A percentile compares a stretch with the other conserved stretches of the same genome.
These are phyloP conservation scores for Melanogrammus aeglefinus DNA, from an alignment of 2,797 vertebrate genomes.

Conservation along the genomic window DNA sequence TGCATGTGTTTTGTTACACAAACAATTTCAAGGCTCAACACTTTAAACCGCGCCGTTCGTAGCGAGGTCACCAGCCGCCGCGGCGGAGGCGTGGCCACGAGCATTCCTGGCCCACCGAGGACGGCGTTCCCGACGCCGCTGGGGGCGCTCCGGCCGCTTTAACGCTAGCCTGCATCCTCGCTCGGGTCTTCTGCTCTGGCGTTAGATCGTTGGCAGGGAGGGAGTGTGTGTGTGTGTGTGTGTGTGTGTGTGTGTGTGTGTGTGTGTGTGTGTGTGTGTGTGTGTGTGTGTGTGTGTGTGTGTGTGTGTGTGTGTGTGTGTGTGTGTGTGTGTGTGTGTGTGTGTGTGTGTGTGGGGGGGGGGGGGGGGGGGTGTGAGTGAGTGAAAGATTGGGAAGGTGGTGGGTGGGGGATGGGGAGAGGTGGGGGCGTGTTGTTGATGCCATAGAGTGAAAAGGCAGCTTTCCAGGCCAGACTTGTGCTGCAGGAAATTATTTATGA, in stretches of 20 bases:
- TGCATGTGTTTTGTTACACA: too few species aligned
- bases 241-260: conserved; percentile 48
- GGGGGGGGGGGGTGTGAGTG: conserved; percentile 38
- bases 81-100: background rate
- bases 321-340: conserved; percentile 26
- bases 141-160: conserved; percentile 48
- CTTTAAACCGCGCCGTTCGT: too few species aligned
- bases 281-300: conserved; percentile 31
- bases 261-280: background rate
- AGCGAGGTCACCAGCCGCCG: too few species aligned
- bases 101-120: conserved; percentile 28
- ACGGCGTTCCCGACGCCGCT: conserved; percentile 36
- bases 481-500: conserved; percentile 76
- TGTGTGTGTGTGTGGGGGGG: too few species aligned
- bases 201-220: conserved; percentile 30
- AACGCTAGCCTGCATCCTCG: conserved; percentile 45
- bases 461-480: conserved; percentile 77
- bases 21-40: too few species aligned
- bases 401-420: conserved; percentile 30
- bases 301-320: conserved; percentile 50
- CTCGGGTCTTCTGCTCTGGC: conserved; percentile 54
- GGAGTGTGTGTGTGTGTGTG: conserved; percentile 48
- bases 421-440: conserved; percentile 35
- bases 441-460: conserved; percentile 68
- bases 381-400: conserved; percentile 55